These are phyloP conservation scores for Labia minor DNA, from an alignment of 2,888 invertebrate genomes.

Conservation along the genomic window DNA sequence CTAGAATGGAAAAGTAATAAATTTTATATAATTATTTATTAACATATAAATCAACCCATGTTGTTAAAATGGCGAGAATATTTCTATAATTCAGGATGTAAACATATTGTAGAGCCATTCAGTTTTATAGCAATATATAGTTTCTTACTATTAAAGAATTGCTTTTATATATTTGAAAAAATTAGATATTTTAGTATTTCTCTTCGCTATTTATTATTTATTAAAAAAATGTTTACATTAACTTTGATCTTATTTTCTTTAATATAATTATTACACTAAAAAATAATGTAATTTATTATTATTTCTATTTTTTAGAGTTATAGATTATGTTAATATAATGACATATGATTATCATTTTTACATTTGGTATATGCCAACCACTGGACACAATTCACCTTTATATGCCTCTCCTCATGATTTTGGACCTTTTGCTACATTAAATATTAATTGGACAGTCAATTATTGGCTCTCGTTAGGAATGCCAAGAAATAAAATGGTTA, in stretches of 20 bases:
- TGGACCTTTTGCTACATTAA: slow-evolving; percentile 56
- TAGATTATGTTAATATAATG: slow-evolving; percentile 84
- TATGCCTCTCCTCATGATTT: slow-evolving; percentile 49
- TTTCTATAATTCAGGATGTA: no score
- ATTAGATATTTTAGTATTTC: slow-evolving; percentile 4
- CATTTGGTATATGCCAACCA: slow-evolving; percentile 62
- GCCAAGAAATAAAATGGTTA: slow-evolving; percentile 61
- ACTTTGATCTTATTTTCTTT: no score
- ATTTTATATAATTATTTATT: slow-evolving; percentile 17
- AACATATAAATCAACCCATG: no score
- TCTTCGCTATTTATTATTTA: neutral
- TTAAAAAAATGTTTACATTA: neutral
- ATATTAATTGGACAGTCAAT: slow-evolving; percentile 68
- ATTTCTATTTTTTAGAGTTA: slow-evolving; percentile 42
- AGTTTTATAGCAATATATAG: no score
- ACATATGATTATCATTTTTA: slow-evolving; percentile 82
- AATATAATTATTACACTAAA: no score
- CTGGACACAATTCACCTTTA: slow-evolving; percentile 74
- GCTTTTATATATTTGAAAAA: no score
- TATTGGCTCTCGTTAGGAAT: slow-evolving; percentile 69
- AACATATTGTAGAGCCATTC: no score
- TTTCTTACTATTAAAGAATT: no score
- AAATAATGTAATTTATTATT: no score
- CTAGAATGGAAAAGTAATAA: slow-evolving; percentile 59
- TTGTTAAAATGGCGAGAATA: no score